Evolutionary conservation across 2,888 invertebrate species (phyloP), one percentile per base, ranked within the genome.

Genomic region (Hemicrepidius hirtus): DNA sequence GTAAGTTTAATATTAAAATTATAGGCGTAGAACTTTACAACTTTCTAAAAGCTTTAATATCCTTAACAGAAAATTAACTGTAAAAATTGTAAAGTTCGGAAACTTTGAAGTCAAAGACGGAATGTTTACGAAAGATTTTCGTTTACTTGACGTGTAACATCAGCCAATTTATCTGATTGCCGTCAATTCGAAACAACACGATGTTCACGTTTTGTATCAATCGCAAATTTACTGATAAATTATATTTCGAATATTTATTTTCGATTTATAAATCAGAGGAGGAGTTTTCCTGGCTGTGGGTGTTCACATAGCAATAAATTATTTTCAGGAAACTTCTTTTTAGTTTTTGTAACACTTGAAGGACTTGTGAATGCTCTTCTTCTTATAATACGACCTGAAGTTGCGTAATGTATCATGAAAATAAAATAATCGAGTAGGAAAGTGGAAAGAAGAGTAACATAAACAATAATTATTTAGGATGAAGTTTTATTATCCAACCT

Each of bases 141-240:
- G 24, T 50, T 50, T 24, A 12, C 16, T 53, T 13, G 4, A 32
- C 37, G 57, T 57, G 37, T 20, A 37, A 37, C 37, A 57, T 37
- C 21, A 18, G 16, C 40, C 6, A 37, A 40, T 57, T 20, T 20
- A 37, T 57, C 21, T 37, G 57, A 37, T 57, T 57, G 57, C 20
- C 12, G 18, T 37, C 37, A 16, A 16, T 37, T 57, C 37, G 37
- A 57, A 57, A 57, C 57, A 57, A 57, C 57, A 21, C 40, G 35
- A 57, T 37, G 32, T 20, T 57, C 40, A 57, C 57, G 37, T 37
- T 37, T 57, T 37, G 35, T 35, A 16, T 3, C 57, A 53, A 53
- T 57, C 57, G 37, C 37, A 20, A 37, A 57, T 57, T 18, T 37
- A 20, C 12, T 53, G 5, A 1, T 10, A 9, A 10, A 46, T 46